These are phyloP conservation scores for Oryzias celebensis DNA, from an alignment of 2,113 vertebrate species.

Conservation along the genomic window DNA sequence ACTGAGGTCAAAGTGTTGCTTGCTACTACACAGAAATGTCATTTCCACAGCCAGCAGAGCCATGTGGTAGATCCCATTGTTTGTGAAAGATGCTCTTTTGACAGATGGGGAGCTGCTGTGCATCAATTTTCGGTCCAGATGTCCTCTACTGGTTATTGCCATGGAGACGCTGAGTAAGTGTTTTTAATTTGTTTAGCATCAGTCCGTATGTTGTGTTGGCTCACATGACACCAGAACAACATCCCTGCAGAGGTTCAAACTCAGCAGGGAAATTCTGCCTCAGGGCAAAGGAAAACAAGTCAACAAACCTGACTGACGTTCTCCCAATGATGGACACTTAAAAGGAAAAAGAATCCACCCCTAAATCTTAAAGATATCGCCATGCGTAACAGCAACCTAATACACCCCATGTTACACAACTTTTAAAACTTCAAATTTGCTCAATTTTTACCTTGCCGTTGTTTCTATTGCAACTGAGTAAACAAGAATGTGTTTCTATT, in stretches of 20 bases:
- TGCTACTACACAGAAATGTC: slow-evolving; percentile 48
- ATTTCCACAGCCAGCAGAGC: slow-evolving; percentile 37
- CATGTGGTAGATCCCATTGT: slow-evolving; percentile 14
- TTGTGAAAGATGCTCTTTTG: slow-evolving; percentile 26
- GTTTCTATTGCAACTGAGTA: no score
- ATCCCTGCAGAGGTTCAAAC: slow-evolving; percentile 8
- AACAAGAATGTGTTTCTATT: no score
- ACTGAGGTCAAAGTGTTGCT: slow-evolving; percentile 39
- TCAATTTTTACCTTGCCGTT: no score
- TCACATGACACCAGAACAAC: not conserved
- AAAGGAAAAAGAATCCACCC: no score
- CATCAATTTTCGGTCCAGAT: slow-evolving; percentile 12
- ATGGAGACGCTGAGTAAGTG: slow-evolving; percentile 29
- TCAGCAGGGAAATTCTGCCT: not conserved
- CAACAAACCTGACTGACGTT: not conserved
- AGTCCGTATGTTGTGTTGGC: not conserved
- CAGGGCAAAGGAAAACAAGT: not conserved
- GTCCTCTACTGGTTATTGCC: slow-evolving; percentile 26
- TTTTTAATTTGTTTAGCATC: slow-evolving; percentile 1
- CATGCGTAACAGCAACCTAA: no score
- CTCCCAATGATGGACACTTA: not conserved
- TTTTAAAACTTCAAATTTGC: no score
- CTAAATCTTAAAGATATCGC: no score
- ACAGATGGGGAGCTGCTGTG: slow-evolving; percentile 7
- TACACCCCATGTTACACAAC: no score